These are phyloP conservation scores for Rapana venosa DNA, from an alignment of 2,888 invertebrate genomes.

Conservation along the genomic window DNA sequence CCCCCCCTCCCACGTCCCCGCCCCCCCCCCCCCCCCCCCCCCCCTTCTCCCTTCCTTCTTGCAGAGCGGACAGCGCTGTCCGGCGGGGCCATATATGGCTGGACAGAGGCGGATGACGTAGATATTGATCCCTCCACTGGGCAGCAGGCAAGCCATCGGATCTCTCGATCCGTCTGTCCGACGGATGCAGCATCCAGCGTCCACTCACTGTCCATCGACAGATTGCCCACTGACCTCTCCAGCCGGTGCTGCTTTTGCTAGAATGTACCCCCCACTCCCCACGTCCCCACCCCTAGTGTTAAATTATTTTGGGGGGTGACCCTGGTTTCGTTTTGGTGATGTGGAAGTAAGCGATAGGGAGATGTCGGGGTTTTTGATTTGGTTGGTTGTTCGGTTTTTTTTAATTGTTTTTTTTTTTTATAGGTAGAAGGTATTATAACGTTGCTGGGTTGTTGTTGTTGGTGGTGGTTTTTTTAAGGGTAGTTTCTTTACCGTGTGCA, in stretches of 20 bases:
- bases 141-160: not conserved
- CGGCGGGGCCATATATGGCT: constrained; percentile 7
- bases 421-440: no score
- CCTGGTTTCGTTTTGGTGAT: no score
- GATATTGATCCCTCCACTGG: not conserved
- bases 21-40: not conserved
- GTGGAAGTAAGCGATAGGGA: no score
- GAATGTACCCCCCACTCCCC: not conserved
- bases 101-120: constrained; percentile 13
- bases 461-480: no score
- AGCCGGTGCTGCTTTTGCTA: not conserved
- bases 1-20: not conserved
- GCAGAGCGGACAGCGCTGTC: not conserved
- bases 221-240: constrained; percentile 2
- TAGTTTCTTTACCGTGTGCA: no score
- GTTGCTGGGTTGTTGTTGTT: no score
- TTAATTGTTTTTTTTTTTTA: no score
- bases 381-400: no score
- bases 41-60: not conserved
- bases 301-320: no score
- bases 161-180: constrained; percentile 9
- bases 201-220: constrained; percentile 6
- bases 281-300: not conserved
- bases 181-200: not conserved
- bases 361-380: no score